Base-by-base conservation (phyloP, 2,888 invertebrate species). In the Netelia melanura region DNA sequence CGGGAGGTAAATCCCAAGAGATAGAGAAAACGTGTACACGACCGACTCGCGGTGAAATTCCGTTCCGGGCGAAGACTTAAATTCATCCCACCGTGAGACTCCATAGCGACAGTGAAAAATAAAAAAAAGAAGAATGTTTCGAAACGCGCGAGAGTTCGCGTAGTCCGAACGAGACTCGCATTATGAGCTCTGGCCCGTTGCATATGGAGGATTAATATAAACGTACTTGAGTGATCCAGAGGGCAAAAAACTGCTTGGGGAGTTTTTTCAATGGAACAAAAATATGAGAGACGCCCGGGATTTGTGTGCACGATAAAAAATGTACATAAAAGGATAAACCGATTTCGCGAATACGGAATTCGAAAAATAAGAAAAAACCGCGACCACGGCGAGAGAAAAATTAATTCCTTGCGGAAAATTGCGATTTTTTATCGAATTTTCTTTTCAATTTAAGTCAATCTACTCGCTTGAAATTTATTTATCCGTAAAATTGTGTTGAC, bases 61-160 rank as follows among this genome's bases (percentile, higher is more conserved):
- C 38, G 10, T 78, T 44, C 43, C 5, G 74, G 58, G 43, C 48
- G 52, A 72, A 83, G 58, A 78, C 56, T 61, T 62, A 21, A 78
- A 77, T 72, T 72, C 61, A 67, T 23, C 64, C 56, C 14, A n/a
- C 9, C 58, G 64, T 38, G 56, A 30, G 38, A 21, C n/a, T 11
- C 14, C 25, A 56, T 44, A 58, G 21, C 30, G 30, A 43, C 21
- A 30, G 58, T 6, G 54, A n/a, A 23, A 58, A 71, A 58, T 23
- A 44, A 23, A 48, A 30, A 30, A n/a, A n/a, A 23, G 56, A 62
- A 52, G 65, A 65, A 30, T 25, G 8, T 25, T 56, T 43, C 5
- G 56, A 8, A 14, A 48, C 64, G 25, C 58, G 10, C n/a, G 62
- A 48, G 70, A 81, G 23, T 14, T 14, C 14, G 43, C 3, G 17